Conservation (phyloP, 2,797 vertebrate species). For the Pseudochirops cupreus region DNA sequence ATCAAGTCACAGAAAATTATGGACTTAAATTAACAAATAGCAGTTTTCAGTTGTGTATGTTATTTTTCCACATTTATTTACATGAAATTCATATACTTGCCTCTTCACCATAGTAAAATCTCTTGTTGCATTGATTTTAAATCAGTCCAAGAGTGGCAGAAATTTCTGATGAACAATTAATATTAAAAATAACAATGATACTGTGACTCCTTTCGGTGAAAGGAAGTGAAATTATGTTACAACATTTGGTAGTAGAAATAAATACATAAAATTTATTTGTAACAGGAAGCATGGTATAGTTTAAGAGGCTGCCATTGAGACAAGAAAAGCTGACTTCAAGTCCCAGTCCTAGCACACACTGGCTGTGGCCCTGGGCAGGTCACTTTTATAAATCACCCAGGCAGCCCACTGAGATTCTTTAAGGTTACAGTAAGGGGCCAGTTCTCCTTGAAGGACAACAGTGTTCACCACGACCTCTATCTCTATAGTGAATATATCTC, state of each 20-base stretch:
- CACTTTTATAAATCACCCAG: neutral
- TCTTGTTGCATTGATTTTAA: slow-evolving; percentile 27
- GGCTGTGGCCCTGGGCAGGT: neutral
- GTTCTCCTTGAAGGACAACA: neutral
- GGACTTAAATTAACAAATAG: neutral
- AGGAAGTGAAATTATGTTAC: neutral
- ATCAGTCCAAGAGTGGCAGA: slow-evolving; percentile 6
- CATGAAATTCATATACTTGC: slow-evolving; percentile 10
- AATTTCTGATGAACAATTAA: neutral
- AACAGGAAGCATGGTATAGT: neutral
- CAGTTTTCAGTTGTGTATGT: neutral
- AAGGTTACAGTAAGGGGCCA: neutral
- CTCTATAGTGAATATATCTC: too few relatives aligned
- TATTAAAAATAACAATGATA: neutral
- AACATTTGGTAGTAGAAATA: neutral
- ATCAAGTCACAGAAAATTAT: neutral
- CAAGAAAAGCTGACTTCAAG: neutral
- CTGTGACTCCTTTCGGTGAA: neutral
- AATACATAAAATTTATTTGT: neutral
- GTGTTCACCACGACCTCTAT: neutral
- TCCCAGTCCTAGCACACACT: neutral
- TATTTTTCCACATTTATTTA: neutral
- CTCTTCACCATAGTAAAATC: slow-evolving; percentile 29
- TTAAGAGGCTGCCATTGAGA: neutral
- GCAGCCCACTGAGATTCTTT: neutral